Evolutionary conservation across 2,888 invertebrate species (phyloP).

Genomic region (Dryococelus australis): DNA sequence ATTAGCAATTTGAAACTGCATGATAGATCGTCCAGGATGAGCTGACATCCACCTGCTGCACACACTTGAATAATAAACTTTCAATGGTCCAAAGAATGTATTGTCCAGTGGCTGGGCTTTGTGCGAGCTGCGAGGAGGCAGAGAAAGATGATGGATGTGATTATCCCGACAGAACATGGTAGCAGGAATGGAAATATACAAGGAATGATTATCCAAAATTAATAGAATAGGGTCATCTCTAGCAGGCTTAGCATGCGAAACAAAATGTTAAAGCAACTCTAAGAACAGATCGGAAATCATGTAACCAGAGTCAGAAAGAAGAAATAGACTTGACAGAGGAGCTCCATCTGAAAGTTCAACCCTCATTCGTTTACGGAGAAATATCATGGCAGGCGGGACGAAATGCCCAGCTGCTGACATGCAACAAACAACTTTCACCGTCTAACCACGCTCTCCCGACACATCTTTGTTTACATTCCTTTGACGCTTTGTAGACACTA

Average conservation of each 20-base stretch:
- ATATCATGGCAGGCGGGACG: neutral
- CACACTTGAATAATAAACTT: neutral
- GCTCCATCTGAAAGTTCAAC: constrained; percentile 58
- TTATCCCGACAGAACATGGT: neutral
- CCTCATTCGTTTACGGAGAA: constrained; percentile 55
- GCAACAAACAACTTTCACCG: neutral
- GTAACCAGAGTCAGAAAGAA: neutral
- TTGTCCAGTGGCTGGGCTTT: neutral
- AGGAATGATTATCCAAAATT: too few relatives aligned
- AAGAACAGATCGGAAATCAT: neutral
- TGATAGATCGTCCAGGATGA: neutral
- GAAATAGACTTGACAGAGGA: neutral
- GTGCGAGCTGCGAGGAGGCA: neutral
- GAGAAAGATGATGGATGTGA: neutral
- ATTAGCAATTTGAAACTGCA: neutral
- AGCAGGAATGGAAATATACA: neutral
- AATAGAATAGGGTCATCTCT: neutral
- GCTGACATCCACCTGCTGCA: neutral
- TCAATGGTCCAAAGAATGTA: neutral
- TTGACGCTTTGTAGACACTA: neutral
- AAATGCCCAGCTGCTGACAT: too few relatives aligned
- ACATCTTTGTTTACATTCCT: neutral
- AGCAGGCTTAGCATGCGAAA: neutral
- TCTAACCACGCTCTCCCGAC: neutral
- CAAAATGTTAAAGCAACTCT: neutral